Evolutionary conservation across 2,888 invertebrate species (phyloP).

Genomic region (Belgica antarctica): DNA sequence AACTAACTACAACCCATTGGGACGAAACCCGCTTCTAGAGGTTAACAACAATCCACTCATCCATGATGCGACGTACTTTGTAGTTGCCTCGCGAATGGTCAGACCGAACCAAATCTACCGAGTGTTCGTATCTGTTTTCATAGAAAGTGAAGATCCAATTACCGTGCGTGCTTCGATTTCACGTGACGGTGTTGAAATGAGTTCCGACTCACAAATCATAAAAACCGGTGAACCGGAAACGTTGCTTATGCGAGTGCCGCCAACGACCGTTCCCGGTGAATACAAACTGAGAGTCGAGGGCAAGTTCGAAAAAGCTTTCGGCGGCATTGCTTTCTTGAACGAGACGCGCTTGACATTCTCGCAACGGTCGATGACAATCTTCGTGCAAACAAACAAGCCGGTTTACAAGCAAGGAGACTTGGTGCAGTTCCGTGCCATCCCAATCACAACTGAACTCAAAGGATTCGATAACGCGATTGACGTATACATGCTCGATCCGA

Average conservation of each 20-base stretch:
- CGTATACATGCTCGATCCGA: conserved; percentile 88
- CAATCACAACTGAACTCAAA: conserved; percentile 87
- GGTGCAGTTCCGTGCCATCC: conserved; percentile 86
- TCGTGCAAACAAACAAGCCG: conserved; percentile 92
- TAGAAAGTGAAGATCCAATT: conserved; percentile 75
- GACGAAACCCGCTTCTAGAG: conserved; percentile 23
- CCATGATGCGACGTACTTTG: conserved; percentile 70
- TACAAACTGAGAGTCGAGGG: conserved; percentile 85
- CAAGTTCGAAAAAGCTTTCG: conserved; percentile 64
- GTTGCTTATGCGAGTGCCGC: conserved; percentile 84
- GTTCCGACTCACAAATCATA: conserved; percentile 76
- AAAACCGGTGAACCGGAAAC: conserved; percentile 86
- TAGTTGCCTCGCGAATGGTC: conserved; percentile 87
- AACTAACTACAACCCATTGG: conserved; percentile 14
- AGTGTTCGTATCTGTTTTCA: conserved; percentile 73
- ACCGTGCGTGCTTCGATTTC: conserved; percentile 85
- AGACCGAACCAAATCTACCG: conserved; percentile 89
- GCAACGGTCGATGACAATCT: conserved; percentile 89
- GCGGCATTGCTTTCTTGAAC: conserved; percentile 86
- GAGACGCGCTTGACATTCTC: conserved; percentile 83
- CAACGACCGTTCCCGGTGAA: conserved; percentile 76
- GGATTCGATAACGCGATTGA: conserved; percentile 89
- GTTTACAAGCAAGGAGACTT: conserved; percentile 90
- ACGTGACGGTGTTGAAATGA: conserved; percentile 83
- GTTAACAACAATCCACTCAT: conserved; percentile 37